These are phyloP conservation scores for Zhuqinia jingwanae DNA, from an alignment of 2,888 invertebrate species.

Conservation along the genomic window DNA sequence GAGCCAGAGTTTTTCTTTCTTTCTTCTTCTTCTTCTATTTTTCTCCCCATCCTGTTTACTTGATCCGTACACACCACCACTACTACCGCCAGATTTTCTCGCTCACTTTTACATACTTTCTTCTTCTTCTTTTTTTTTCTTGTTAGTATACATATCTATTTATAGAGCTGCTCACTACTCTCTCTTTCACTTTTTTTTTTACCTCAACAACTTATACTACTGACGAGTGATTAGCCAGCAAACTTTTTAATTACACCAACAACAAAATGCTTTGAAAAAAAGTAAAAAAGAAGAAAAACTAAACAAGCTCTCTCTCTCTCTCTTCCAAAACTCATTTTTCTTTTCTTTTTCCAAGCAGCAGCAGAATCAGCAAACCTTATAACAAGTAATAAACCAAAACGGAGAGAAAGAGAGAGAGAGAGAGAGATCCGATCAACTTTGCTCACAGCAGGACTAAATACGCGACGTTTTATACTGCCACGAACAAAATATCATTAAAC, in stretches of 20 bases:
- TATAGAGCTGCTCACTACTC: not conserved
- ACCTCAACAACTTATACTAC: conserved; percentile 67
- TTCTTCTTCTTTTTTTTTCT: conserved; percentile 2
- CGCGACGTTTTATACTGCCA: conserved; percentile 5
- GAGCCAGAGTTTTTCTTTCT: conserved; percentile 23
- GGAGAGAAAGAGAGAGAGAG: not conserved
- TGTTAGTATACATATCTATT: not conserved
- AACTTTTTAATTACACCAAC: conserved; percentile 74
- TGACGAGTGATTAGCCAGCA: conserved; percentile 67
- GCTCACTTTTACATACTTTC: conserved; percentile 22
- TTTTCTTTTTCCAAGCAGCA: conserved; percentile 42
- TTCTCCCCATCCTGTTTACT: not conserved
- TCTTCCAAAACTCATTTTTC: conserved; percentile 42
- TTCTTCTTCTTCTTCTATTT: conserved; percentile 15
- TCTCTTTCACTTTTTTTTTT: conserved; percentile 44
- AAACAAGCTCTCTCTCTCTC: conserved; percentile 50
- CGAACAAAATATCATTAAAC: not conserved
- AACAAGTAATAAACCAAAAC: not conserved
- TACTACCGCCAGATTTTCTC: conserved; percentile 29
- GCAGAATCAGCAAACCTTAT: conserved; percentile 10
- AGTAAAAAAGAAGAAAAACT: conserved; percentile 39
- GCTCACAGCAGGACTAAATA: conserved; percentile 63
- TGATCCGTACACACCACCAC: no score
- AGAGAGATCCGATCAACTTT: conserved; percentile 61
- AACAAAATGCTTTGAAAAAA: conserved; percentile 67